phyloP scores from a whole-genome alignment of 2,888 invertebrate genomes.

The Trissonchulus sp. region DNA sequence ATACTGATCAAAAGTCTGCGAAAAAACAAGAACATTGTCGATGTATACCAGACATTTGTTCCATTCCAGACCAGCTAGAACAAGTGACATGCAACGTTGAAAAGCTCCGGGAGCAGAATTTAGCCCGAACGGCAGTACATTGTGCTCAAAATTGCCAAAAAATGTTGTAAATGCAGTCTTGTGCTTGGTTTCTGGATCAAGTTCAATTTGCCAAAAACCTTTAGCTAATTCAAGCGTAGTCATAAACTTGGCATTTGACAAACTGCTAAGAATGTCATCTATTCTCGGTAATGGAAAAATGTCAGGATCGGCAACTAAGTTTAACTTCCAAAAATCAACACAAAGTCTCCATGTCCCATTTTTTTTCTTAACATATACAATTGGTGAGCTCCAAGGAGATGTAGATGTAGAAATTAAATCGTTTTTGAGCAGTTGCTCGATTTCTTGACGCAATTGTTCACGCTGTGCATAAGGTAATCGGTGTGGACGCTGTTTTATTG shows the following conservation, averaged over 20 bases:
- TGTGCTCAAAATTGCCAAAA: conserved; percentile 35
- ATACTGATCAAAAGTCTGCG: background rate
- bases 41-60: conserved; percentile 20
- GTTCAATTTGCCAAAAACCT: conserved; percentile 29
- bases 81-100: conserved; percentile 31
- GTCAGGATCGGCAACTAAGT: conserved; percentile 31
- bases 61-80: conserved; percentile 6
- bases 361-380: conserved; percentile 49
- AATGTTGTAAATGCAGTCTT: conserved; percentile 36
- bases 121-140: conserved; percentile 11
- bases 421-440: background rate
- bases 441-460: background rate
- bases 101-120: conserved; percentile 35
- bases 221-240: conserved; percentile 20
- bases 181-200: conserved; percentile 30
- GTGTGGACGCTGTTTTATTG: background rate
- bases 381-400: conserved; percentile 48
- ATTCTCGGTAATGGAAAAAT: conserved; percentile 21
- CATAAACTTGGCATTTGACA: conserved; percentile 14
- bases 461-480: background rate
- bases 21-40: conserved; percentile 20
- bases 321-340: conserved; percentile 39
- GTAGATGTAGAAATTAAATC: conserved; percentile 38
- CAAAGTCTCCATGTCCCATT: conserved; percentile 38
- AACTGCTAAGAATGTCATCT: background rate